Base-by-base conservation (phyloP, 2,888 invertebrate species). In the Leucania comma region DNA sequence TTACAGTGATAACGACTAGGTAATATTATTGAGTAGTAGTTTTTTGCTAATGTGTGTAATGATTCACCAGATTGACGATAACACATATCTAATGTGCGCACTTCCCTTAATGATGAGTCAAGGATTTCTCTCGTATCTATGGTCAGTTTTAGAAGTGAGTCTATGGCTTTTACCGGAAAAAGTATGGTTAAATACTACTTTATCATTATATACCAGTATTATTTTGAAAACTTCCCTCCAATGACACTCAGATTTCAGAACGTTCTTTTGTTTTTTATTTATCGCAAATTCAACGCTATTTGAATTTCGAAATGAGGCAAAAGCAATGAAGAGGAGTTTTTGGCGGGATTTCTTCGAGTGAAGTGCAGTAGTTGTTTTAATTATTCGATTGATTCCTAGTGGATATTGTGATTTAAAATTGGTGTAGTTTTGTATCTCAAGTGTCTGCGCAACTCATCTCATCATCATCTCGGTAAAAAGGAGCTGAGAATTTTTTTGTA, bases 21-120 rank as follows among this genome's bases (percentile, higher is more conserved):
- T n/a, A 42, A 42, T 56, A 63, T 26, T 57, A 57, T 72, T 50
- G 42, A 22, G 64, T 73, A 72, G 65, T 65, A 58, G 57, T 46
- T 58, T 66, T 51, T 58, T 12, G 67, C 53, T 75, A 58, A 72
- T 75, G 67, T 42, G 46, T 48, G 20, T 35, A 38, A 60, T 57
- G 73, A 68, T 68, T 75, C 56, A 75, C 42, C 42, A 68, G 32
- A 56, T 60, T 51, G 42, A 38, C n/a, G 56, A 60, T 68, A 75
- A 29, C 22, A 58, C n/a, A n/a, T 60, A 75, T 68, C 60, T 35
- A 68, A 75, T 24, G 59, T 75, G 56, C 73, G 60, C 42, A 68
- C 60, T 75, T 60, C 57, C 57, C 64, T 42, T 65, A 26, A 6
- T 42, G 42, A 46, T 57, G 22, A 72, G 26, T 57, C 46, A 58